These are phyloP conservation scores for Lagothrix lagotricha DNA, from an alignment of 2,797 vertebrate species.

Conservation along the genomic window DNA sequence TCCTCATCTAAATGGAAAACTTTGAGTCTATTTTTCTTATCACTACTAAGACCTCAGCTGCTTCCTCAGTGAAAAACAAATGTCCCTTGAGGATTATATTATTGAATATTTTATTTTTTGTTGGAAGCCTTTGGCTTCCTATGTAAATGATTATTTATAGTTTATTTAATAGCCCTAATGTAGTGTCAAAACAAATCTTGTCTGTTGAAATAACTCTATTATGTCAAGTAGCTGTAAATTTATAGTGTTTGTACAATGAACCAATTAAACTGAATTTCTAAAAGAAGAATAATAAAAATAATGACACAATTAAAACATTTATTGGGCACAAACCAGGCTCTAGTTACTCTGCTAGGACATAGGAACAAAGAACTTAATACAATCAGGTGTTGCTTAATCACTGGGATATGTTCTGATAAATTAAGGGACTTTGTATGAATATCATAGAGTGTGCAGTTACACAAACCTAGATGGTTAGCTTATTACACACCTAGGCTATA, in stretches of 20 bases:
- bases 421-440: neutral
- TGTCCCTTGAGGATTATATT: constrained; percentile 51
- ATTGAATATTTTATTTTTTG: constrained; percentile 64
- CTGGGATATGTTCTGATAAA: neutral
- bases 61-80: constrained; percentile 51
- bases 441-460: neutral
- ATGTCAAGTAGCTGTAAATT: neutral
- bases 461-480: neutral
- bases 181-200: constrained; percentile 44
- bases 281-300: neutral
- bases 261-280: neutral
- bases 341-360: neutral
- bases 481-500: neutral
- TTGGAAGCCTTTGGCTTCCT: constrained; percentile 58
- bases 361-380: neutral
- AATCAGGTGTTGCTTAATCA: neutral
- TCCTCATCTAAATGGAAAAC: neutral
- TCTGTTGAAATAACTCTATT: constrained; percentile 37
- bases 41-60: neutral
- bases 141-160: constrained; percentile 67
- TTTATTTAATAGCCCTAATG: constrained; percentile 64
- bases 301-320: neutral
- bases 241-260: neutral
- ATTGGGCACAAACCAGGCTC: neutral
- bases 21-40: neutral